phyloP scores from a whole-genome alignment of 2,888 invertebrate species.

The Eristalinus aeneus region DNA sequence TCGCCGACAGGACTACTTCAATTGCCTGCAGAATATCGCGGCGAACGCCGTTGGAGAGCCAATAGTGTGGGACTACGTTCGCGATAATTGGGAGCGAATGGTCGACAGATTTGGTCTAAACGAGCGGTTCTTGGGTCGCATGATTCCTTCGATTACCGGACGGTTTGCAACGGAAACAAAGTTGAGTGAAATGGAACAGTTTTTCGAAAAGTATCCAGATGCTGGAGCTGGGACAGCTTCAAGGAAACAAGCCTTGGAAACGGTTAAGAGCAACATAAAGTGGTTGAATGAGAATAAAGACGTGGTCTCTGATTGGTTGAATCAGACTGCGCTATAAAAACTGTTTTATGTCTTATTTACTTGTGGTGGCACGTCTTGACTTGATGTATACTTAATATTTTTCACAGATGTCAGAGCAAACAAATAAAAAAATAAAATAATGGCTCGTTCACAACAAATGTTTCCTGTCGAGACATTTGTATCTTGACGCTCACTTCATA shows the following conservation, averaged over 20 bases:
- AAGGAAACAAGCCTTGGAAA: constrained; percentile 88
- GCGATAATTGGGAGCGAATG: constrained; percentile 87
- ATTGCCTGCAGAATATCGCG: constrained; percentile 85
- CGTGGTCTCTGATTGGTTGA: constrained; percentile 83
- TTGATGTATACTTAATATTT: too few species aligned
- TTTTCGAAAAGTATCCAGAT: constrained; percentile 89
- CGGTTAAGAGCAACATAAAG: constrained; percentile 88
- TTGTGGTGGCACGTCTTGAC: too few species aligned
- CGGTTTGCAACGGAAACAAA: constrained; percentile 85
- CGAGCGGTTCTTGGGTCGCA: constrained; percentile 88
- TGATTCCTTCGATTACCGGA: constrained; percentile 86
- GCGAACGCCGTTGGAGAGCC: constrained; percentile 87
- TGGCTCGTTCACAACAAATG: too few species aligned
- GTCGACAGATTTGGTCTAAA: constrained; percentile 89
- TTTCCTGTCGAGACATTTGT: too few species aligned
- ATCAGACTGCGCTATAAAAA: neutral
- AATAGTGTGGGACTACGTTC: constrained; percentile 91
- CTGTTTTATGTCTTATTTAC: too few species aligned
- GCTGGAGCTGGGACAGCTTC: constrained; percentile 90
- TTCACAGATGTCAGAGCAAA: too few species aligned
- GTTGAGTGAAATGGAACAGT: constrained; percentile 87
- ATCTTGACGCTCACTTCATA: too few species aligned
- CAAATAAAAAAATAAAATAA: too few species aligned
- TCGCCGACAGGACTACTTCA: constrained; percentile 91
- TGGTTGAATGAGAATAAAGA: constrained; percentile 86